These are phyloP conservation scores for Ichneumon xanthorius DNA, from an alignment of 2,888 invertebrate genomes.

Conservation along the genomic window DNA sequence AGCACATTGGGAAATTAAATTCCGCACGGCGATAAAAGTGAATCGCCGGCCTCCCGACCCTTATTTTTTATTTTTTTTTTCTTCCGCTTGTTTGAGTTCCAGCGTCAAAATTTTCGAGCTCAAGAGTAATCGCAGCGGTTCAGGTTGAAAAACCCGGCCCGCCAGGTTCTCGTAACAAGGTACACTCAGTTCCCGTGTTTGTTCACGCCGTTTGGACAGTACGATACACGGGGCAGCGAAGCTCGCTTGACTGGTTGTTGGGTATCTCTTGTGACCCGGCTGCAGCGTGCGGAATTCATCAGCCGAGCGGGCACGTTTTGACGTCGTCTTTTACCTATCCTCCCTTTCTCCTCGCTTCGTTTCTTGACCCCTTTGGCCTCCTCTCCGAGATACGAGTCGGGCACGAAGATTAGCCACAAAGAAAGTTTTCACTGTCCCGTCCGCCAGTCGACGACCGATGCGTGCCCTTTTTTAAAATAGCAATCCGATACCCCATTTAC, in stretches of 20 bases:
- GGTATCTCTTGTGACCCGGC: constrained; percentile 51
- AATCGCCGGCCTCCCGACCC: not conserved
- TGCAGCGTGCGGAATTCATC: constrained; percentile 58
- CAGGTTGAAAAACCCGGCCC: constrained; percentile 49
- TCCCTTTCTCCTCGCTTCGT: constrained; percentile 38
- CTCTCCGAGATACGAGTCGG: not conserved
- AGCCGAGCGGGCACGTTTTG: constrained; percentile 26
- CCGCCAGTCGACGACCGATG: not conserved
- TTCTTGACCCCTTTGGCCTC: constrained; percentile 43
- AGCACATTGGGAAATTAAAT: not conserved
- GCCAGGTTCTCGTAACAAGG: constrained; percentile 61
- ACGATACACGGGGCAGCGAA: constrained; percentile 54
- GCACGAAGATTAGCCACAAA: not conserved
- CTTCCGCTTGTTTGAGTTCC: constrained; percentile 24
- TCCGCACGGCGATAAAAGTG: not conserved
- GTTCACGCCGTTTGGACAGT: constrained; percentile 63
- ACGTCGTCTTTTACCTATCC: constrained; percentile 31
- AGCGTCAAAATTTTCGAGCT: constrained; percentile 9
- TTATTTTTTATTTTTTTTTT: not conserved
- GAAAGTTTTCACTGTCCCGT: not conserved
- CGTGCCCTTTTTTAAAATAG: not conserved
- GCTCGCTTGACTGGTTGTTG: constrained; percentile 64
- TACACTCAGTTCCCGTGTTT: constrained; percentile 60
- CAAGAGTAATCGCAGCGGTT: constrained; percentile 32
- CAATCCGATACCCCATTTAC: not conserved